Evolutionary conservation across 92 coral and sea anemone species (phyloP).

Genomic region (Actinernus sp.): DNA sequence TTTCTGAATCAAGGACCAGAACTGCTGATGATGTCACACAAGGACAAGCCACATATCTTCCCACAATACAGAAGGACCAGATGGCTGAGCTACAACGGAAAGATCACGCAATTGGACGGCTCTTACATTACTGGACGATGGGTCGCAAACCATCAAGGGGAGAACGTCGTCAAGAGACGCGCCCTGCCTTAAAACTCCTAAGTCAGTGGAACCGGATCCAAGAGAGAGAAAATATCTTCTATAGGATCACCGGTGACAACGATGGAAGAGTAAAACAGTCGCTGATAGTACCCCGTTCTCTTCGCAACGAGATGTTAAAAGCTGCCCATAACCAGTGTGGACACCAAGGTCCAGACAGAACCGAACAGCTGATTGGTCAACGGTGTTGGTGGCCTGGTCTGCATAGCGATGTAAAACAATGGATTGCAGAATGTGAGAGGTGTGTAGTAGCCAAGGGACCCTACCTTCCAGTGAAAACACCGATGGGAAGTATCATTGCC

Average conservation of each 20-base stretch:
- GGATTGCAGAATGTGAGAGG: constrained; percentile 52
- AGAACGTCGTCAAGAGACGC: constrained; percentile 11
- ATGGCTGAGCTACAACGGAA: constrained; percentile 16
- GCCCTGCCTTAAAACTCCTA: constrained; percentile 8
- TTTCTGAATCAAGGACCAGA: too few relatives aligned
- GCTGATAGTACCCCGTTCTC: constrained; percentile 42
- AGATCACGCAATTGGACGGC: constrained; percentile 14
- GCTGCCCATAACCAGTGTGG: constrained; percentile 46
- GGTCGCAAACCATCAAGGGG: constrained; percentile 10
- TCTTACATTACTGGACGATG: constrained; percentile 24
- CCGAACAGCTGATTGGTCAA: constrained; percentile 36
- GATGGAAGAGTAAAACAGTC: too few relatives aligned
- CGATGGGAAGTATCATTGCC: constrained; percentile 60
- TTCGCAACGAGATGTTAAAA: constrained; percentile 27
- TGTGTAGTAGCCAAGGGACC: constrained; percentile 63
- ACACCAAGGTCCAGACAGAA: constrained; percentile 66
- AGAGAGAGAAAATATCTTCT: constrained; percentile 43
- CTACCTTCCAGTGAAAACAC: constrained; percentile 41
- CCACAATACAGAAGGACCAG: constrained; percentile 16
- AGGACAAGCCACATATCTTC: constrained; percentile 40
- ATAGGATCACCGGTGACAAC: constrained; percentile 20
- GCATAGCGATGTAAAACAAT: constrained; percentile 47
- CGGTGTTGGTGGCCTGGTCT: constrained; percentile 70
- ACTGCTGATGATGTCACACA: too few relatives aligned
- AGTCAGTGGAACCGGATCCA: constrained; percentile 35